Evolutionary conservation across 2,888 invertebrate species (phyloP), one percentile per base, ranked within the genome.

Genomic region (Callyntrura guangdongensis): DNA sequence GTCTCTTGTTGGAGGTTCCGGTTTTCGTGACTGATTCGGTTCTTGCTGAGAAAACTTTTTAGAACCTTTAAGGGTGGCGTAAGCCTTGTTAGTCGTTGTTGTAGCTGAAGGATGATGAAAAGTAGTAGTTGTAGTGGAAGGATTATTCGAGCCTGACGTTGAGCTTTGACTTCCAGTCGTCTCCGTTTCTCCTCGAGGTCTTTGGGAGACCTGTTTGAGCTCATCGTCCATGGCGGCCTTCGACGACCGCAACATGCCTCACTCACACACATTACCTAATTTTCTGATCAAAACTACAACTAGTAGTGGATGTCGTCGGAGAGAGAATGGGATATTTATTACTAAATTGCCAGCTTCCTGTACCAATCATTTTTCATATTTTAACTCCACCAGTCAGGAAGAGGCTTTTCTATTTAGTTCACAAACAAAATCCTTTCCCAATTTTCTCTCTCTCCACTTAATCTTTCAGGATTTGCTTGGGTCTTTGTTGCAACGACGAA

Each of bases 241-340:
- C 91, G 92, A 92, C 77, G 93, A 93, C 93, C 93, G 93, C 93
- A 93, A 92, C 93, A 94, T 93, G 91, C 93, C 91, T 94, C 93
- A 94, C 91, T 92, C 91, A 91, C 92, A 92, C 92, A 93, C 93
- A 94, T 94, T 93, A 92, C 93, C 92, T 89, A 82, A 61, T 90
- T 88, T 86, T 90, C 86, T 86, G 88, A 92, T 81, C 86, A 92
- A 74, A 83, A 69, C 90, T 84, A 90, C 67, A 79, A 92, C 82
- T 64, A 83, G 81, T 69, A 67, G 82, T 74, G 22, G 77, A 69
- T 77, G 72, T 47, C n/a, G 72, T 36, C 27, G 53, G 49, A 79
- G 79, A 86, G 72, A 49, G 14, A 72, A 56, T 12, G 27, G 17
- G n/a, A 85, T 69, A 59, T 59, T 82, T 82, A 84, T 82, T 90